Evolutionary conservation across 2,797 vertebrate genomes (phyloP), one percentile per base, ranked within the genome.

Genomic region (Thalassophryne amazonica): DNA sequence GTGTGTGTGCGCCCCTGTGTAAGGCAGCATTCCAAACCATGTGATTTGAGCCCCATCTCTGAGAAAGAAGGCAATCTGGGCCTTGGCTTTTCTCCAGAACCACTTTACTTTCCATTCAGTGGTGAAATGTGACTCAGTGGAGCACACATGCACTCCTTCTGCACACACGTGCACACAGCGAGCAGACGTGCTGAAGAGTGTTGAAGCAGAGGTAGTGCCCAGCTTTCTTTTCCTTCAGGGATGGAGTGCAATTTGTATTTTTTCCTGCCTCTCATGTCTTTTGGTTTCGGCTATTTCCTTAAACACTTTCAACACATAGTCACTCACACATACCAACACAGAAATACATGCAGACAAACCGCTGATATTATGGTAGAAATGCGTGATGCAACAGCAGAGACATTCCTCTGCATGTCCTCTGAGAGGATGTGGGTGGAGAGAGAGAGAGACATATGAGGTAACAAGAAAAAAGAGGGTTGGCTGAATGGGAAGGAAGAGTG

Each of bases 361-460:
- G 2, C 24, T 24, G 10, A 58, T 57, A 39, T 64, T 60, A 35
- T 60, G 41, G 36, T 48, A 41, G 58, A 25, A 15, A 47, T 7
- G 20, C 51, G 67, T 72, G 80, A 86, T 72, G 80, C 78, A 84
- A 80, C 72, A 43, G 52, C 38, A 23, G 60, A 56, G 64, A 50
- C 39, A 77, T 78, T 32, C 21, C 54, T 68, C 25, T 23, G 54
- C 45, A 36, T 61, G 51, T 70, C 47, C 56, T 60, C 6, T 23
- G 51, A 35, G 63, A 49, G 47, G 37, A 65, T 40, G 7, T 40
- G 24, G 17, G 11, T 2, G 25, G 16, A 15, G 36, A 7, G 18
- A 30, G 22, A 49, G 24, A 41, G 31, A 48, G 24, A 38, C 1
- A 2, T 43, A 46, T 64, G 25, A 63, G 33, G 18, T 20, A 58